Evolutionary conservation across 1,140 invertebrate species (phyloP).

Genomic region (Chrysomallon squamiferum): DNA sequence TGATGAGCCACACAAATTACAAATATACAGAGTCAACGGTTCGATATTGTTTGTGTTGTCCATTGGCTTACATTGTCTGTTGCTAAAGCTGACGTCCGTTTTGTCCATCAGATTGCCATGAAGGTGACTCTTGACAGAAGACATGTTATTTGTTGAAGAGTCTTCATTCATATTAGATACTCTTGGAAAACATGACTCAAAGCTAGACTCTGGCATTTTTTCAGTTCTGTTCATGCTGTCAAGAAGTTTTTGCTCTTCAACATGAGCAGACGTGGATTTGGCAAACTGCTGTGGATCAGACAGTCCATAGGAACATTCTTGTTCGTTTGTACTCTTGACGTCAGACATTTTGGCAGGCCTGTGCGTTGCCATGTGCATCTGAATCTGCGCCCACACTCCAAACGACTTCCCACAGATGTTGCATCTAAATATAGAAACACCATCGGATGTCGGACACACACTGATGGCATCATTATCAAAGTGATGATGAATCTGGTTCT

Average conservation of each 20-base stretch:
- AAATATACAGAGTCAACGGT: not conserved
- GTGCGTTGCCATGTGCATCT: not conserved
- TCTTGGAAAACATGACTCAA: no score
- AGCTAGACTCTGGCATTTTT: not conserved
- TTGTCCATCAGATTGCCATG: not conserved
- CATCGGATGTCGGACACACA: not conserved
- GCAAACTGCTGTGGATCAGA: not conserved
- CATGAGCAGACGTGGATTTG: not conserved
- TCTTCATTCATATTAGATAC: no score
- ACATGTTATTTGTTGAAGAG: not conserved
- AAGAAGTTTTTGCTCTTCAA: not conserved
- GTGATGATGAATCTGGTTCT: not conserved
- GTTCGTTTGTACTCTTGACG: not conserved
- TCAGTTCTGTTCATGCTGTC: not conserved
- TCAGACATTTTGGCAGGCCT: not conserved
- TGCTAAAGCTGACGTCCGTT: not conserved
- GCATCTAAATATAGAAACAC: not conserved
- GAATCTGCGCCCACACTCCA: not conserved
- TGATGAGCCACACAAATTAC: not conserved
- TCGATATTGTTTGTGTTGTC: not conserved
- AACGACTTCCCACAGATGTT: conserved; percentile 1
- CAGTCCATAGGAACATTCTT: not conserved
- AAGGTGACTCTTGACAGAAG: not conserved
- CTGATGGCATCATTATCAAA: not conserved
- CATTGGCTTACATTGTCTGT: not conserved